Base-by-base conservation (phyloP, 2,888 invertebrate genomes). In the Cosmia trapezina region DNA sequence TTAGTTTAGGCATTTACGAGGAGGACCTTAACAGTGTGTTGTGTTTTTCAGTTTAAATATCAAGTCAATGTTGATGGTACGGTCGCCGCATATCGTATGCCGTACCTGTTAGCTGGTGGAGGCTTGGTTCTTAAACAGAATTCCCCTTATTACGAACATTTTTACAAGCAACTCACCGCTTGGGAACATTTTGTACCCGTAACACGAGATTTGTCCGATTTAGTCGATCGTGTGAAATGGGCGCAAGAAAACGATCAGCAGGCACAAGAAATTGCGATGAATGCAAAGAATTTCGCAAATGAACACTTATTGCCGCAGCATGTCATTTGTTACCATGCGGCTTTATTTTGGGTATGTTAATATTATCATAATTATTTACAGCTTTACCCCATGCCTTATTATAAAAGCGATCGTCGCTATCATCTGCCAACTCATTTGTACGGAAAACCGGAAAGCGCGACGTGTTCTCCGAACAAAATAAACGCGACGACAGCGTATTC, bases 61-160 rank as follows among this genome's bases (percentile, higher is more conserved):
- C 99, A 99, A 95, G 93, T 99, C 47, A 98, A 98, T 89, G 96
- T 99, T 70, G 99, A 99, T 96, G 99, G 99, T 22, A 99, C 99
- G 54, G 99, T 99, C 22, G 99, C 99, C 33, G 98, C 99, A 0
- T 99, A 99, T 93, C 97, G 99, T 79, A 97, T 99, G 83, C 99
- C 99, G 0, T 99, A 99, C 92, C 96, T 99, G 33, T 93, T 99
- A 79, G 98, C 97, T 60, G 99, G 99, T 2, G 98, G 98, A 88
- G 97, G 98, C 0, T 94, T 99, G 76, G 97, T 99, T 19, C 96
- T 99, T 19, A 99, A 99, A 94, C 99, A 99, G 94, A 97, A 98
- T 43, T 99, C 99, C 0, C 97, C 97, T n/a, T 99, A 98, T 93
- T 98, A 99, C 92, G 99, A 99, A 96, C 98, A 98, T 95, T 99